phyloP scores from a whole-genome alignment of 37 sponge, comb jelly and placozoan genomes.

The Diacarnus erythraeanus region DNA sequence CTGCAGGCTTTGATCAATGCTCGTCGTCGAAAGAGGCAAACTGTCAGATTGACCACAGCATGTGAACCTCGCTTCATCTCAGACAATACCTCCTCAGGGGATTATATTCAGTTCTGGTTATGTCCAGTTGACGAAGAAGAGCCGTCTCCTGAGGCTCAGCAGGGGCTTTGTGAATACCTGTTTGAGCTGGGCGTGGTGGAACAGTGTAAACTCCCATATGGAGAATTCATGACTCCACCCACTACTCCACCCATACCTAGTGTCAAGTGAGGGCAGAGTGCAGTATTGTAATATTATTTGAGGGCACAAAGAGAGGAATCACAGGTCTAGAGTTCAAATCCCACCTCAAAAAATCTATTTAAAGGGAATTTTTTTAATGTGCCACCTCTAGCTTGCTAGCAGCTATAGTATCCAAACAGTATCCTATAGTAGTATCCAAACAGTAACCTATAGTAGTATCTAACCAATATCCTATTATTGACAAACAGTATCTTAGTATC shows the following conservation, averaged over 20 bases:
- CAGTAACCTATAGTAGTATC: no score
- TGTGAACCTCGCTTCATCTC: constrained; percentile 22
- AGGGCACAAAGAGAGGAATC: no score
- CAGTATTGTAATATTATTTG: not conserved
- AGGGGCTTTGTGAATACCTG: not conserved
- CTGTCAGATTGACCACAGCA: not conserved
- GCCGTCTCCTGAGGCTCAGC: not conserved
- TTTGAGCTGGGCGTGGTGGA: not conserved
- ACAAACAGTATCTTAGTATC: no score
- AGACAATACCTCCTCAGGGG: not conserved
- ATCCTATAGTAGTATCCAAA: no score
- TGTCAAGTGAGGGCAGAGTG: not conserved
- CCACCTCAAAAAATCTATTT: no score
- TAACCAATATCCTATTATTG: no score
- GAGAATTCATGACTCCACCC: not conserved
- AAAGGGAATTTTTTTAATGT: no score
- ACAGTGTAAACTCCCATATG: not conserved
- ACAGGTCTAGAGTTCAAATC: no score
- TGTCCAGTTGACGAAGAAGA: not conserved
- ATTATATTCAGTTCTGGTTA: not conserved
- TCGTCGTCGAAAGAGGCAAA: not conserved
- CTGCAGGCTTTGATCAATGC: no score
- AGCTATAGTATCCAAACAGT: no score
- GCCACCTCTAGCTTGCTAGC: no score
- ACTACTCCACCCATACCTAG: not conserved